A percentile compares a stretch with the other conserved stretches of the same genome.
Evolutionary conservation across 1,140 invertebrate genomes (phyloP).

Genomic region (Campodea augens): DNA sequence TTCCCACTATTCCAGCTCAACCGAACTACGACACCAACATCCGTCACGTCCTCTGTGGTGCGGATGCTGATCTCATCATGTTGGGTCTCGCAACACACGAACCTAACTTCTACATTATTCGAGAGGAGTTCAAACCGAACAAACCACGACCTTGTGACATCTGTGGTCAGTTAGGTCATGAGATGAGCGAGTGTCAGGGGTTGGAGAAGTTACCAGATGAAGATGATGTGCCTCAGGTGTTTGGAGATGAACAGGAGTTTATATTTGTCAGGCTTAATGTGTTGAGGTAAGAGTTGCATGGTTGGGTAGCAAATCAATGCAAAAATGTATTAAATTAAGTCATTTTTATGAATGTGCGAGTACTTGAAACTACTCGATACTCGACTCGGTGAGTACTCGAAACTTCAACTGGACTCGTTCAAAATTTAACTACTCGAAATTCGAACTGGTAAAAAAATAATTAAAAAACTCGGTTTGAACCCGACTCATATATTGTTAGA

Average conservation of each 20-base stretch:
- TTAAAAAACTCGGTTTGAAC: too few relatives aligned
- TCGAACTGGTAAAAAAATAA: too few relatives aligned
- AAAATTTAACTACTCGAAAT: too few relatives aligned
- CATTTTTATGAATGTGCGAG: too few relatives aligned
- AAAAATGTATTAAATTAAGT: too few relatives aligned
- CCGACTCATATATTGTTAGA: too few relatives aligned
- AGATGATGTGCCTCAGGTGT: conserved; percentile 31
- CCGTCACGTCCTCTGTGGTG: conserved; percentile 91
- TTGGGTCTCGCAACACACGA: conserved; percentile 96
- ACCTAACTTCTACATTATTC: conserved; percentile 91
- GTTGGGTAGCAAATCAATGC: too few relatives aligned
- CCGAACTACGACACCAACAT: conserved; percentile 96
- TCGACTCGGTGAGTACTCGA: too few relatives aligned
- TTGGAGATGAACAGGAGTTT: conserved; percentile 52
- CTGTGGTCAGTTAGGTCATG: conserved; percentile 84
- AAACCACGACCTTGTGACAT: conserved; percentile 90
- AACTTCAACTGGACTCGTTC: too few relatives aligned
- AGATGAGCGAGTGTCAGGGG: conserved; percentile 87
- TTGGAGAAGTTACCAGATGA: conserved; percentile 25
- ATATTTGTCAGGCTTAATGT: conserved; percentile 86
- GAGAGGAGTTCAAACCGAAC: conserved; percentile 98
- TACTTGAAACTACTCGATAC: too few relatives aligned
- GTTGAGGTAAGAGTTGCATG: too few relatives aligned
- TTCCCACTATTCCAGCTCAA: conserved; percentile 39
- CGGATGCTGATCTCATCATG: conserved; percentile 98